A percentile compares a stretch with the other conserved stretches of the same genome.
Conservation (phyloP, 1,140 invertebrate species). For the Drosophila tropicalis region DNA sequence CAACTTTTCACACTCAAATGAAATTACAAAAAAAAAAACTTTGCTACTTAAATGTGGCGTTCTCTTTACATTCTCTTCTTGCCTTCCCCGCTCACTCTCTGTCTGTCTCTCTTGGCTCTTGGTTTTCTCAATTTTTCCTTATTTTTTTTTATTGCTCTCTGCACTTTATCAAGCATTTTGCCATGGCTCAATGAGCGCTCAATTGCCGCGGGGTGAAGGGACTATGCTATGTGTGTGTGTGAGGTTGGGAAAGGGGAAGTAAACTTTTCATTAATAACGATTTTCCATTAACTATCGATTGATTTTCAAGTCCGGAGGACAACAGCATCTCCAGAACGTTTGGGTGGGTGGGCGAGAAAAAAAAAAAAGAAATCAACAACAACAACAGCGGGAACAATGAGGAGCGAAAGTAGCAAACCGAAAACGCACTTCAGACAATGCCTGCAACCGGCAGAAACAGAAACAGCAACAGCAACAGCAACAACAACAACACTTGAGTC, state of each 20-base stretch:
- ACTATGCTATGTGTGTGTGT: not conserved
- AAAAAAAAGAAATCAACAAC: slow-evolving; percentile 15
- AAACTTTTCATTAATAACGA: slow-evolving; percentile 83
- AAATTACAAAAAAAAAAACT: slow-evolving; percentile 66
- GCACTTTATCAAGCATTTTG: slow-evolving; percentile 80
- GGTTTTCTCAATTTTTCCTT: slow-evolving; percentile 21
- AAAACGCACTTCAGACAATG: slow-evolving; percentile 78
- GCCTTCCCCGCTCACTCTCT: not conserved
- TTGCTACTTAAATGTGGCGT: slow-evolving; percentile 79
- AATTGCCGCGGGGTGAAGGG: slow-evolving; percentile 48
- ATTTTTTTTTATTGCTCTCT: slow-evolving; percentile 68
- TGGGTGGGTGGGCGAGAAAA: not conserved
- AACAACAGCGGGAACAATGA: slow-evolving; percentile 43
- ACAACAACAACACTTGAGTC: slow-evolving; percentile 69
- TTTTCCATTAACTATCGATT: slow-evolving; percentile 83
- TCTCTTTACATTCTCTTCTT: slow-evolving; percentile 41
- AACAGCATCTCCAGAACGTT: slow-evolving; percentile 49
- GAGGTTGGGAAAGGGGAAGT: slow-evolving; percentile 15
- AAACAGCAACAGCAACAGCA: slow-evolving; percentile 48
- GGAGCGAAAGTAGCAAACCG: slow-evolving; percentile 62
- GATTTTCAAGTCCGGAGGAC: slow-evolving; percentile 73
- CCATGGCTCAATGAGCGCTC: slow-evolving; percentile 71
- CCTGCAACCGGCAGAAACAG: slow-evolving; percentile 66
- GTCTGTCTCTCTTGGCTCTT: not conserved
- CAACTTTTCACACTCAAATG: slow-evolving; percentile 80